Evolutionary conservation across 2,797 vertebrate genomes (phyloP), one percentile per base, ranked within the genome.

Genomic region (Neosilurus mollespiculum): DNA sequence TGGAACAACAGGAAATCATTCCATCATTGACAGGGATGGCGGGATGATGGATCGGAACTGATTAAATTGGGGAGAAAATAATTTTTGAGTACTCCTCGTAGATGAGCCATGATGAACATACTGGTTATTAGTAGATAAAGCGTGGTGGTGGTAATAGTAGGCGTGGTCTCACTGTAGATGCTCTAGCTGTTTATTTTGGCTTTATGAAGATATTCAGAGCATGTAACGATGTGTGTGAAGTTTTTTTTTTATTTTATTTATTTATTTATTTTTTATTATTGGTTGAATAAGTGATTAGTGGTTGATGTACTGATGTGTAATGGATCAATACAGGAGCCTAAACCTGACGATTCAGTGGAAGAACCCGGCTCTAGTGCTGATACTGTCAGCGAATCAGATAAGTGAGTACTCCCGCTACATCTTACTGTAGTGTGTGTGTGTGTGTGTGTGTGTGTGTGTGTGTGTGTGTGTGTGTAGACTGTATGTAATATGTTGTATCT

Each of bases 321-420:
- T 53, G 5, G 7, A 56, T 43, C 2, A 64, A 26, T 16, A 0
- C 34, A 65, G 73, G 43, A 65, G 9, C 24, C 3, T 26, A 30
- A 71, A 20, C 51, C 75, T n/a, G 66, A n/a, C 9, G 79, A 26
- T 71, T 49, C 73, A 22, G 80, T 58, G 66, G 69, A 26, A 34
- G 78, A 76, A 34, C 5, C 79, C 0, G 43, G 20, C 20, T 69
- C 1, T 4, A 53, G 11, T 53, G 2, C 22, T 26, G 54, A 22
- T 11, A 14, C 43, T 20, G 14, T 15, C 1, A 5, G 30, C 8
- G 56, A 18, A 20, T 30, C 79, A 30, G 84, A 85, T 7, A 9
- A 11, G 79, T 85, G 64, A 81, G 80, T 0, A 7, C 37, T 64
- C 0, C 0, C n/a, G 24, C 11, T 11, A 22, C 11, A 49, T 24